These are phyloP conservation scores for Allophyes oxyacanthae DNA, from an alignment of 2,888 invertebrate genomes.

Conservation along the genomic window DNA sequence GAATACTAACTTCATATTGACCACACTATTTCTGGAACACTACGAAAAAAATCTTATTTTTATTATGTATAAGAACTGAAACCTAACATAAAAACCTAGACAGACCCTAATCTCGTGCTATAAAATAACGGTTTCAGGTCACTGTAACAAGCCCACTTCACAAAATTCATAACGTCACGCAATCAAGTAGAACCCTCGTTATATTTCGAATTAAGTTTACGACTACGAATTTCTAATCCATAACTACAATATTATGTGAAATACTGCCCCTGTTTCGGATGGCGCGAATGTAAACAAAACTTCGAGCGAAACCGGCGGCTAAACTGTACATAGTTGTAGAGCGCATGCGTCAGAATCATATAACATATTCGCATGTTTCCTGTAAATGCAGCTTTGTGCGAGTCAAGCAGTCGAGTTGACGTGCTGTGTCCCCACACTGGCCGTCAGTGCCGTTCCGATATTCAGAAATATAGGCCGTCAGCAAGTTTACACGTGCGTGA, in stretches of 20 bases:
- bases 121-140: slow-evolving; percentile 20
- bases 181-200: slow-evolving; percentile 16
- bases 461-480: slow-evolving; percentile 81
- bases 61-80: background rate
- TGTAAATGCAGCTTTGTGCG: slow-evolving; percentile 60
- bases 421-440: slow-evolving; percentile 56
- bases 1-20: background rate
- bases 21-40: too few species aligned
- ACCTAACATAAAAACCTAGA: slow-evolving; percentile 1
- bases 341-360: slow-evolving; percentile 64
- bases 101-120: background rate
- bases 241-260: slow-evolving; percentile 44
- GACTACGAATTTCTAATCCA: slow-evolving; percentile 11
- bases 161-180: slow-evolving; percentile 27
- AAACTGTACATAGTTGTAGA: slow-evolving; percentile 32
- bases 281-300: slow-evolving; percentile 47
- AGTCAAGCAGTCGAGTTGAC: slow-evolving; percentile 46
- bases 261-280: slow-evolving; percentile 10
- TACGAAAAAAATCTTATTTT: background rate
- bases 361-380: slow-evolving; percentile 62
- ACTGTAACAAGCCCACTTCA: slow-evolving; percentile 11
- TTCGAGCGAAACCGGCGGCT: slow-evolving; percentile 51
- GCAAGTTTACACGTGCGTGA: slow-evolving; percentile 67
- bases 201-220: slow-evolving; percentile 12
- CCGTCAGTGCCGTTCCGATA: slow-evolving; percentile 72